Evolutionary conservation across 2,113 vertebrate species (phyloP).

Genomic region (Myotis brandtii): DNA sequence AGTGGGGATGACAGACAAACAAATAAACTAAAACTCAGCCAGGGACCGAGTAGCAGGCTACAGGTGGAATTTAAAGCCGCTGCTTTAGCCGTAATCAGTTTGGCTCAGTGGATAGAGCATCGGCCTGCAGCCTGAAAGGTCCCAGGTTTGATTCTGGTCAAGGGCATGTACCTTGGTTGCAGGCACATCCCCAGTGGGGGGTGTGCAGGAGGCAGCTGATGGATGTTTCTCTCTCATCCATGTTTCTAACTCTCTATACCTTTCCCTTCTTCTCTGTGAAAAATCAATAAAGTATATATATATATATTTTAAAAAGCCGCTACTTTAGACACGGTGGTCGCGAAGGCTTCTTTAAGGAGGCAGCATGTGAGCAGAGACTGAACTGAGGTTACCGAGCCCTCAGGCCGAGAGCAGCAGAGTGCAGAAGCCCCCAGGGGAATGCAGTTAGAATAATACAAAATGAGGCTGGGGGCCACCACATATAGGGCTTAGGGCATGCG

Average conservation of each 20-base stretch:
- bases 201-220: too few relatives aligned
- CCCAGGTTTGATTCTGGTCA: too few relatives aligned
- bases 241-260: too few relatives aligned
- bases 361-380: not conserved
- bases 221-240: too few relatives aligned
- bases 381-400: not conserved
- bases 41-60: not conserved
- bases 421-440: not conserved
- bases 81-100: not conserved
- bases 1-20: not conserved
- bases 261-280: too few relatives aligned
- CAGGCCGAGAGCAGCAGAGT: not conserved
- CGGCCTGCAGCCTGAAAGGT: too few relatives aligned
- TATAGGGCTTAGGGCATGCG: fast-evolving
- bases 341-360: not conserved
- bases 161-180: too few relatives aligned
- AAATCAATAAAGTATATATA: too few relatives aligned
- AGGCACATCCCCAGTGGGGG: too few relatives aligned
- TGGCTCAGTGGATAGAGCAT: too few relatives aligned
- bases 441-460: not conserved
- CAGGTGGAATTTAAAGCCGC: not conserved
- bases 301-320: not conserved
- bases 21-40: not conserved
- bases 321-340: too few relatives aligned
- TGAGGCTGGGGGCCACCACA: not conserved